Evolutionary conservation across 2,113 vertebrate species (phyloP).

Genomic region (Myrmecophaga tridactyla): DNA sequence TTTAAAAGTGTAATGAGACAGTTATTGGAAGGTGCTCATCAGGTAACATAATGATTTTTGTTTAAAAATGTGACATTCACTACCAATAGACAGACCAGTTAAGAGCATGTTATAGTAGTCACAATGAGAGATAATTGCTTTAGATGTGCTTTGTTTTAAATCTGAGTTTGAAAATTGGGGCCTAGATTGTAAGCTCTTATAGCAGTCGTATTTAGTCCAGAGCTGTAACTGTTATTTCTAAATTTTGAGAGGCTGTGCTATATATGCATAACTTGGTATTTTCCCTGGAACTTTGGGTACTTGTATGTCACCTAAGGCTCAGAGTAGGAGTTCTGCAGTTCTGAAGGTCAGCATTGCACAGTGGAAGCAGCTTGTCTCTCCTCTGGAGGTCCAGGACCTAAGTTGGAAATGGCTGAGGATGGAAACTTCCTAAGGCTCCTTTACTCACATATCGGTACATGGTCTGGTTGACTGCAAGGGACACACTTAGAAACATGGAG

Average conservation of each 20-base stretch:
- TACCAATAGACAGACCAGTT: not conserved
- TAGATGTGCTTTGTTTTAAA: too few relatives aligned
- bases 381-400: not conserved
- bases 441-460: not conserved
- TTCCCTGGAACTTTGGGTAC: too few relatives aligned
- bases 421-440: not conserved
- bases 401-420: not conserved
- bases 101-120: not conserved
- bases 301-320: too few relatives aligned
- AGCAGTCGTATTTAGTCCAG: too few relatives aligned
- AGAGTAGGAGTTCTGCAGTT: too few relatives aligned
- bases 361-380: not conserved
- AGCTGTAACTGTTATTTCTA: too few relatives aligned
- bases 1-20: not conserved
- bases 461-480: not conserved
- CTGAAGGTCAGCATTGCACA: too few relatives aligned
- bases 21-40: not conserved
- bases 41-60: not conserved
- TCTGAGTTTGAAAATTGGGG: too few relatives aligned
- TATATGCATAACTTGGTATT: too few relatives aligned
- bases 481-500: too few relatives aligned
- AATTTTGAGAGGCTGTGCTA: too few relatives aligned
- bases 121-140: not conserved
- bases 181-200: too few relatives aligned
- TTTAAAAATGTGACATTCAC: not conserved